Evolutionary conservation across 1,140 invertebrate genomes (phyloP).

Genomic region (Rhizoglyphus robini): DNA sequence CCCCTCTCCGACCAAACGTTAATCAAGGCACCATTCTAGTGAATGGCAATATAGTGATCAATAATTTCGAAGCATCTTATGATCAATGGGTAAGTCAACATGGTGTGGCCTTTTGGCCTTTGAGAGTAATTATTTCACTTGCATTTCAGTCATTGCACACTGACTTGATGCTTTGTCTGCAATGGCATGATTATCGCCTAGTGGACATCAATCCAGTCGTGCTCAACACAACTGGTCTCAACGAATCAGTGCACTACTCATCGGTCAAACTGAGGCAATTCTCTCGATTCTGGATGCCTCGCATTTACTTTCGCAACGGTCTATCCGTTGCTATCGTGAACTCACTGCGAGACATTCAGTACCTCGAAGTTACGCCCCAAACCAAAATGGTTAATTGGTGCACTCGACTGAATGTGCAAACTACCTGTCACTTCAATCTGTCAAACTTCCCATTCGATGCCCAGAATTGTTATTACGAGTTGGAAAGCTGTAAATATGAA

Average conservation of each 20-base stretch:
- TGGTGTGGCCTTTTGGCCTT: background rate
- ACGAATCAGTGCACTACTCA: background rate
- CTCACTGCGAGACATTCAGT: background rate
- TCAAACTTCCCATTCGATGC: conserved; percentile 27
- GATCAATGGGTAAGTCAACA: conserved; percentile 1
- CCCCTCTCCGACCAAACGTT: background rate
- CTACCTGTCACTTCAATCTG: conserved; percentile 27
- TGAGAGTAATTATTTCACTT: background rate
- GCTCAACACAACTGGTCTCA: background rate
- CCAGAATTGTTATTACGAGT: conserved; percentile 25
- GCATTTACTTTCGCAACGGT: conserved; percentile 8
- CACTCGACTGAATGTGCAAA: conserved; percentile 21
- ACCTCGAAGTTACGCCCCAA: conserved; percentile 4
- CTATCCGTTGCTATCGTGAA: background rate
- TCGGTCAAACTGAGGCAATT: background rate
- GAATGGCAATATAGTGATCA: background rate
- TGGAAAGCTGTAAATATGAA: conserved; percentile 25
- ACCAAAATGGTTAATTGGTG: conserved; percentile 27
- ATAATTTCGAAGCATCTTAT: background rate
- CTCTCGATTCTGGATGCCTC: background rate
- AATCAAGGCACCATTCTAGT: background rate
- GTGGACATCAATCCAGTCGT: background rate
- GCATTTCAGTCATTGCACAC: background rate
- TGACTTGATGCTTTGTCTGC: background rate
- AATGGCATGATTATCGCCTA: background rate